phyloP scores from a whole-genome alignment of 2,113 vertebrate species.

The Aegypius monachus region DNA sequence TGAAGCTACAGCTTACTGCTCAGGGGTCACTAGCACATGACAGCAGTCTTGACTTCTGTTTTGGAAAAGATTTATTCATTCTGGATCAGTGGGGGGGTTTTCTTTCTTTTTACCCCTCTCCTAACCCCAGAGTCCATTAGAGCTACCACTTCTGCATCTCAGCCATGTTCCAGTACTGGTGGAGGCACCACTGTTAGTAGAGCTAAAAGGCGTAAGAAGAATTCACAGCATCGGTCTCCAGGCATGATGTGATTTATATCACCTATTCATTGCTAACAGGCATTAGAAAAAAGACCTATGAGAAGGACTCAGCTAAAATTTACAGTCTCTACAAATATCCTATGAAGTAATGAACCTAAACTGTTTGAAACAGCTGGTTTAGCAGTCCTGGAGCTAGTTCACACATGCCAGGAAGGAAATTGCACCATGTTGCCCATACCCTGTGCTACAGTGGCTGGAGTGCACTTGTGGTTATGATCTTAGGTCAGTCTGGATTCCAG shows the following conservation, averaged over 20 bases:
- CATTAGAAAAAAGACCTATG: background rate
- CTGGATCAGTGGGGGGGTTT: background rate
- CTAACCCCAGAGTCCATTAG: background rate
- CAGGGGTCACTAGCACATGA: background rate
- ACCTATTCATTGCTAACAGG: background rate
- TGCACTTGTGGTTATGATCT: background rate
- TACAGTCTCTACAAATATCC: background rate
- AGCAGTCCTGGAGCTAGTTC: background rate
- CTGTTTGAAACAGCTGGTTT: background rate
- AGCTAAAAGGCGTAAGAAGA: background rate
- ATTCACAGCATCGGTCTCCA: background rate
- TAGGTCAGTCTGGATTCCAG: background rate
- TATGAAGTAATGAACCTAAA: background rate
- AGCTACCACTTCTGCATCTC: background rate
- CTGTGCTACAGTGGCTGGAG: background rate
- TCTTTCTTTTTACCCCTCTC: background rate
- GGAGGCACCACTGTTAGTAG: background rate
- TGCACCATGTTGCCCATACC: background rate
- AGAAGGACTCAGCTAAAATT: background rate
- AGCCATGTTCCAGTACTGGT: too few species aligned
- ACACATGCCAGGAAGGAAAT: background rate
- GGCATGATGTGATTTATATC: accelerated
- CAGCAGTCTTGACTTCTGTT: background rate
- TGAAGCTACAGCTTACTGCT: background rate
- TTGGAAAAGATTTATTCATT: background rate